These are phyloP conservation scores for Chrysoperla carnea DNA, from an alignment of 1,140 invertebrate species.

Conservation along the genomic window DNA sequence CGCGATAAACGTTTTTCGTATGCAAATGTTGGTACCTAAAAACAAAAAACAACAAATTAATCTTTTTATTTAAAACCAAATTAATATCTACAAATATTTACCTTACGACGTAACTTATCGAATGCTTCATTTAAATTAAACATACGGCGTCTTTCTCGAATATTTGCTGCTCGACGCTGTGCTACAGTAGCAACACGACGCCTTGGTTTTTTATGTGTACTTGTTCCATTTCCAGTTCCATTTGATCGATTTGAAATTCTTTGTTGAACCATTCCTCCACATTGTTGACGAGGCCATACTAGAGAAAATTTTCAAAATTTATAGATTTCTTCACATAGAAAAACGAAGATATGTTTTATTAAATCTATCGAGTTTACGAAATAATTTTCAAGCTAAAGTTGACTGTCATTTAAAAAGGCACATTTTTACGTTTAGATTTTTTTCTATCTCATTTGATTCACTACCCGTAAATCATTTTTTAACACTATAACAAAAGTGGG, in stretches of 20 bases:
- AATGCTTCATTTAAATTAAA: conserved; percentile 97
- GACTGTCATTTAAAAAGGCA: no score
- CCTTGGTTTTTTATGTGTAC: conserved; percentile 53
- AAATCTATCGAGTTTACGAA: no score
- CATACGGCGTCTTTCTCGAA: conserved; percentile 86
- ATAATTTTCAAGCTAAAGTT: no score
- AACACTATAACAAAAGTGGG: no score
- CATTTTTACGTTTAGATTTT: no score
- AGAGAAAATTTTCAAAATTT: no score
- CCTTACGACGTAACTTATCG: conserved; percentile 75
- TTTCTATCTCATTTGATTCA: no score
- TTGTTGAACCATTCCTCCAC: not conserved
- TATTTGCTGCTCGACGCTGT: conserved; percentile 82
- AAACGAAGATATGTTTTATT: no score
- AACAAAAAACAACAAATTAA: conserved; percentile 4
- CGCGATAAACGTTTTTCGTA: conserved; percentile 96
- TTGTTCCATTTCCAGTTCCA: not conserved
- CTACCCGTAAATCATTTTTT: no score
- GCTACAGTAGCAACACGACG: conserved; percentile 77
- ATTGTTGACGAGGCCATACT: not conserved
- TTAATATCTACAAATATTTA: conserved; percentile 14
- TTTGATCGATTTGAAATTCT: not conserved
- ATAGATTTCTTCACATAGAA: no score
- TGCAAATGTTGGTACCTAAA: conserved; percentile 89
- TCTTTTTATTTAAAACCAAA: not conserved